phyloP scores from a whole-genome alignment of 2,888 invertebrate species.

The Plagodis pulveraria region DNA sequence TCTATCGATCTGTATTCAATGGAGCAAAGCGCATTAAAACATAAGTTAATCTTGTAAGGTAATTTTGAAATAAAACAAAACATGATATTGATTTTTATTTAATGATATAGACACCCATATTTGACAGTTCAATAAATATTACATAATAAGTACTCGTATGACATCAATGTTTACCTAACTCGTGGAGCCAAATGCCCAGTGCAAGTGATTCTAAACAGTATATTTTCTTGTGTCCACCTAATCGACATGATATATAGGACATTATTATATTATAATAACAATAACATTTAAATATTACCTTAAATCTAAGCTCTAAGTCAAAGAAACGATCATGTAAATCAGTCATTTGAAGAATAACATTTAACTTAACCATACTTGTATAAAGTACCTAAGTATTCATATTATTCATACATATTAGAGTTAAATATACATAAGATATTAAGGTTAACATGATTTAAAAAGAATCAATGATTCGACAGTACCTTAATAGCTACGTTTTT shows the following conservation, averaged over 20 bases:
- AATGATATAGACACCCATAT: slow-evolving; percentile 62
- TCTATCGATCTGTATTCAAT: too few relatives aligned
- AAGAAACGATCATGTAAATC: slow-evolving; percentile 73
- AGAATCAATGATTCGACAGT: too few relatives aligned
- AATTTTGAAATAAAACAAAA: slow-evolving; percentile 38
- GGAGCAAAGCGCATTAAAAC: too few relatives aligned
- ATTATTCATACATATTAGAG: neutral
- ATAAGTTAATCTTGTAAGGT: neutral
- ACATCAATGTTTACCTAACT: neutral
- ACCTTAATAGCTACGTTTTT: too few relatives aligned
- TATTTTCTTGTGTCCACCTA: slow-evolving; percentile 3
- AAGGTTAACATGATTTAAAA: too few relatives aligned
- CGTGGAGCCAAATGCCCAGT: neutral
- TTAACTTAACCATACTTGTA: slow-evolving; percentile 36
- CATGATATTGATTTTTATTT: slow-evolving; percentile 48
- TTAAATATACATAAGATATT: too few relatives aligned
- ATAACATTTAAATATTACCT: slow-evolving; percentile 55
- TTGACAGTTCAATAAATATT: slow-evolving; percentile 39
- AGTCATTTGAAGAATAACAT: slow-evolving; percentile 70
- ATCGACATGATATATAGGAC: slow-evolving; percentile 7
- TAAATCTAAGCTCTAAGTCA: slow-evolving; percentile 58
- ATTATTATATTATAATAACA: slow-evolving; percentile 38
- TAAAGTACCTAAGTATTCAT: slow-evolving; percentile 15
- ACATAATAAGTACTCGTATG: neutral
- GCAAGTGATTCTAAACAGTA: too few relatives aligned